Evolutionary conservation across 2,113 vertebrate genomes (phyloP).

Genomic region (Herpailurus yagouaroundi): DNA sequence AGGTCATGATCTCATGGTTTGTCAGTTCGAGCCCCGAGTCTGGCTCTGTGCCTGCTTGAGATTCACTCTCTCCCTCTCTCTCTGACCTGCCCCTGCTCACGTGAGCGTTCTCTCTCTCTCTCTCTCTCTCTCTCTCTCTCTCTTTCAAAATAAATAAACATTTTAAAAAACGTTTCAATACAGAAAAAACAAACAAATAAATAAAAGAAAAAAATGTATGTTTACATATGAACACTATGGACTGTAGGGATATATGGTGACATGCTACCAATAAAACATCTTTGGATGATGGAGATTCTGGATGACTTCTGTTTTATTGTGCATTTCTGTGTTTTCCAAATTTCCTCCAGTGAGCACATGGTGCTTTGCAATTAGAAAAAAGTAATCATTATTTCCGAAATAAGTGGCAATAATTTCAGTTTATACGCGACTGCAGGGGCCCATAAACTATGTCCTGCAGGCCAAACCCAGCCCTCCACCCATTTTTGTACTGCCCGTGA

Average conservation of each 20-base stretch:
- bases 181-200: no score
- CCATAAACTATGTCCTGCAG: background rate
- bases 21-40: no score
- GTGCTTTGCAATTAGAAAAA: slow-evolving; percentile 24
- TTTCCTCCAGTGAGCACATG: slow-evolving; percentile 59
- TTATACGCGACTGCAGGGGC: background rate
- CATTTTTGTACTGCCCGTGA: background rate
- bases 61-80: no score
- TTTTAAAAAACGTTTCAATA: no score
- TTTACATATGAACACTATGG: background rate
- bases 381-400: slow-evolving; percentile 27
- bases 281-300: background rate
- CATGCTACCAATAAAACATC: background rate
- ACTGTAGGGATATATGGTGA: background rate
- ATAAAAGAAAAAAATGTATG: background rate
- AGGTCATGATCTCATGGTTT: no score
- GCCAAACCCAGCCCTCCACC: background rate
- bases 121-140: no score
- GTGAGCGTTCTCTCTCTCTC: no score
- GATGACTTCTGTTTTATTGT: slow-evolving; percentile 1
- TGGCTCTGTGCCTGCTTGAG: no score
- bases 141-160: no score
- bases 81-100: no score
- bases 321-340: slow-evolving; percentile 40
- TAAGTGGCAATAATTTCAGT: slow-evolving; percentile 26